Evolutionary conservation across 2,888 invertebrate species (phyloP).

Genomic region (Spisula solida): DNA sequence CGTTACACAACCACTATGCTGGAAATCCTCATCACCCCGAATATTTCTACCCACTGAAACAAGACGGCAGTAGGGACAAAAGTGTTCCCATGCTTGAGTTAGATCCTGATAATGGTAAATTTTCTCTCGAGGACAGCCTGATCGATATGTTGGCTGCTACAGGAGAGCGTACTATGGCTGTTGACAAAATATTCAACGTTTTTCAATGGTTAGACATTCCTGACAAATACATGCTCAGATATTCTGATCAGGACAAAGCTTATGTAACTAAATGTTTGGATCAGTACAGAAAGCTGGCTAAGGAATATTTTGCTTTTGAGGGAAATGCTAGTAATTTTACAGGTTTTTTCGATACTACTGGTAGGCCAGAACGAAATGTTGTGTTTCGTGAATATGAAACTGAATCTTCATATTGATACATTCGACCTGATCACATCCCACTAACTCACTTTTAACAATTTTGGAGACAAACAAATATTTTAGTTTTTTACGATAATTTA

Average conservation of each 20-base stretch:
- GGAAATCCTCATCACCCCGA: slow-evolving; percentile 70
- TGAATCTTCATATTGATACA: too few species aligned
- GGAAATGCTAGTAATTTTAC: not conserved
- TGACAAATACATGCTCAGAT: slow-evolving; percentile 54
- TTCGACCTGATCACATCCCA: too few species aligned
- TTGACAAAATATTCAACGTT: slow-evolving; percentile 55
- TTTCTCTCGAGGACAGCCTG: slow-evolving; percentile 60
- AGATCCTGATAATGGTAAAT: slow-evolving; percentile 39
- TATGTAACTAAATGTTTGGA: slow-evolving; percentile 41
- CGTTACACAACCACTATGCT: slow-evolving; percentile 61
- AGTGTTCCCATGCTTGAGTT: slow-evolving; percentile 41
- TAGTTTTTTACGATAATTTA: too few species aligned
- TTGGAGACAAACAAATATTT: too few species aligned
- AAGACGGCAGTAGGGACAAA: slow-evolving; percentile 50
- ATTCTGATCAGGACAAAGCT: slow-evolving; percentile 51
- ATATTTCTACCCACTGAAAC: slow-evolving; percentile 59
- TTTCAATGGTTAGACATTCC: slow-evolving; percentile 63
- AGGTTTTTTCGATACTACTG: slow-evolving; percentile 7
- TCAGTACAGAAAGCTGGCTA: slow-evolving; percentile 36
- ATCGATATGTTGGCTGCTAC: slow-evolving; percentile 68
- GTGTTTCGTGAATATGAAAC: not conserved
- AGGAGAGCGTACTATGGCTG: slow-evolving; percentile 57
- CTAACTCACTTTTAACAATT: too few species aligned
- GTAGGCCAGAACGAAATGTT: slow-evolving; percentile 1
- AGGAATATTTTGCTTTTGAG: slow-evolving; percentile 32